Percentiles rank a stretch among this genome's conserved stretches.
phyloP scores from a whole-genome alignment of 2,113 vertebrate species.

The Solea solea region DNA sequence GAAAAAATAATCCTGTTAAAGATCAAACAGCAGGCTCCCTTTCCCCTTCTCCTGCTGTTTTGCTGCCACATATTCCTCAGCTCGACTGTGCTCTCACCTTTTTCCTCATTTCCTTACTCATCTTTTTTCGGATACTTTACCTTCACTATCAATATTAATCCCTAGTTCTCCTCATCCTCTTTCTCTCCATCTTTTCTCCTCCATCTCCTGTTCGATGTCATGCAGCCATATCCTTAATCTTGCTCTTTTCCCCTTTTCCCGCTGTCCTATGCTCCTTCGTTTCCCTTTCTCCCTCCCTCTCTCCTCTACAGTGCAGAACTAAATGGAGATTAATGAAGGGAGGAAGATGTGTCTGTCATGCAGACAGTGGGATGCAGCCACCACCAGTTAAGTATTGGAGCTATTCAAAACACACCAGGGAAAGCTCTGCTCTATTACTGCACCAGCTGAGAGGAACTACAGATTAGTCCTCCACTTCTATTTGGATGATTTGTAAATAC shows the following conservation, averaged over 20 bases:
- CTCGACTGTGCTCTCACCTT: slow-evolving; percentile 18
- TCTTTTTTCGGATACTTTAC: slow-evolving; percentile 17
- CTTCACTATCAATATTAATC: slow-evolving; percentile 48
- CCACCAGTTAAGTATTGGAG: slow-evolving; percentile 45
- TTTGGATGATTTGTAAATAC: slow-evolving; percentile 54
- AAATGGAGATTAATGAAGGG: slow-evolving; percentile 81
- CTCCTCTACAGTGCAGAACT: slow-evolving; percentile 72
- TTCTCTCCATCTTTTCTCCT: slow-evolving; percentile 34
- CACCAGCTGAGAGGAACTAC: slow-evolving; percentile 41
- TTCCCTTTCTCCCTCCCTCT: slow-evolving; percentile 33
- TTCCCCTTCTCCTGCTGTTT: slow-evolving; percentile 47
- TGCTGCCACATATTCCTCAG: slow-evolving; percentile 49
- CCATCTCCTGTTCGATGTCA: slow-evolving; percentile 66
- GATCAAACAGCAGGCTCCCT: slow-evolving; percentile 75
- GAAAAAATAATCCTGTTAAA: slow-evolving; percentile 79
- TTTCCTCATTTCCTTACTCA: slow-evolving; percentile 23
- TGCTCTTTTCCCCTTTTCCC: slow-evolving; percentile 30
- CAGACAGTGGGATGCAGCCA: slow-evolving; percentile 66
- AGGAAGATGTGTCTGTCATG: slow-evolving; percentile 75
- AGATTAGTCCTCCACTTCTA: slow-evolving; percentile 47
- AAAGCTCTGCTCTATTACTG: slow-evolving; percentile 43
- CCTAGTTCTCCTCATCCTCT: slow-evolving; percentile 12
- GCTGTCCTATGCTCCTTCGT: slow-evolving; percentile 35
- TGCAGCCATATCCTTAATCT: slow-evolving; percentile 72
- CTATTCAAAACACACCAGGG: slow-evolving; percentile 56